These are phyloP conservation scores for Erpornis zantholeuca DNA, from an alignment of 2,113 vertebrate species.

Conservation along the genomic window DNA sequence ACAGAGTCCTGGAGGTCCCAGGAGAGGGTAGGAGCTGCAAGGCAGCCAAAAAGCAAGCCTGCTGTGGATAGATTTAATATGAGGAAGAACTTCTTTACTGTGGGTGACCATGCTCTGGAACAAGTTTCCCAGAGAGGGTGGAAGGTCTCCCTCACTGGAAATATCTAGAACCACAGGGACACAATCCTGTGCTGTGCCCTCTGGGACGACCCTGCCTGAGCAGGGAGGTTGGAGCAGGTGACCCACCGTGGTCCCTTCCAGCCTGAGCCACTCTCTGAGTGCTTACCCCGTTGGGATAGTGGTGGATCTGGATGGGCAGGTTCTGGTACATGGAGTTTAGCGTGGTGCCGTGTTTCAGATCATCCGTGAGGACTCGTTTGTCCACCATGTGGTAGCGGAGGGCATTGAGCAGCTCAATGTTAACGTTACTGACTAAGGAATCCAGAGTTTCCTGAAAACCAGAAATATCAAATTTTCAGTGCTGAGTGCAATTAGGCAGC, in stretches of 20 bases:
- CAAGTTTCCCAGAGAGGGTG: not conserved
- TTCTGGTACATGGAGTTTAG: slow-evolving; percentile 96
- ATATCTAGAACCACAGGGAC: not conserved
- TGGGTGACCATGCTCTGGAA: not conserved
- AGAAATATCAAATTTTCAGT: not conserved
- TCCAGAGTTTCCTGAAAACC: slow-evolving; percentile 90
- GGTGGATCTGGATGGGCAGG: slow-evolving; percentile 90
- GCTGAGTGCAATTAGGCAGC: not conserved
- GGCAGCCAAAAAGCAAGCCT: not conserved
- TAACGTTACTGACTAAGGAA: slow-evolving; percentile 95
- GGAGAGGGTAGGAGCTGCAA: not conserved
- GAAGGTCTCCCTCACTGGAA: not conserved
- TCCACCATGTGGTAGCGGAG: slow-evolving; percentile 97
- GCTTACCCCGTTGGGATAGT: slow-evolving; percentile 92
- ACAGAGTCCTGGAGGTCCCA: not conserved
- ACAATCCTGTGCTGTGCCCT: not conserved
- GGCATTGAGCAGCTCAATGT: slow-evolving; percentile 96
- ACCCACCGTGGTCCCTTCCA: not conserved
- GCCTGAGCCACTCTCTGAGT: not conserved
- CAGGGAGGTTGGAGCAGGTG: not conserved
- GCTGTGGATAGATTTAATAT: not conserved
- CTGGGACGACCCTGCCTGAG: not conserved
- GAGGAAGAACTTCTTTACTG: not conserved
- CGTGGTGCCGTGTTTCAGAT: slow-evolving; percentile 84
- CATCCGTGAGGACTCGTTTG: slow-evolving; percentile 88